These are phyloP conservation scores for Muntiacus muntjak DNA, from an alignment of 2,113 vertebrate species.

Conservation along the genomic window DNA sequence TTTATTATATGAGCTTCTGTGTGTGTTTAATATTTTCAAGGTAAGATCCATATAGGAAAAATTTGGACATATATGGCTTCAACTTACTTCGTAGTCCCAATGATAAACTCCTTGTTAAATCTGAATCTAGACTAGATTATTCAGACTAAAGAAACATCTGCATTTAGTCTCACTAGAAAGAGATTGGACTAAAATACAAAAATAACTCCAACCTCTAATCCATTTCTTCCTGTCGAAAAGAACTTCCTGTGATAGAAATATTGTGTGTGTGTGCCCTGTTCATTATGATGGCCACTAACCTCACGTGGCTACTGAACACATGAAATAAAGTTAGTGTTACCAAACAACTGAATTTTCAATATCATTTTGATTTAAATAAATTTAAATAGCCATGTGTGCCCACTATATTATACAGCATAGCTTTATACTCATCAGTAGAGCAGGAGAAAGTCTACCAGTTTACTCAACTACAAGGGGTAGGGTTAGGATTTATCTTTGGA, in stretches of 20 bases:
- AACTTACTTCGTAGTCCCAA: background rate
- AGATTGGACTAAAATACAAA: background rate
- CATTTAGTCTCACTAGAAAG: background rate
- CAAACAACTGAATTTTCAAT: background rate
- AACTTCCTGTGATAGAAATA: background rate
- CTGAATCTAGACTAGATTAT: background rate
- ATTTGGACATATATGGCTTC: background rate
- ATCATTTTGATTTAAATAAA: background rate
- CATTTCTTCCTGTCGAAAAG: background rate
- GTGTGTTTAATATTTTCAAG: background rate
- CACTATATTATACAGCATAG: background rate
- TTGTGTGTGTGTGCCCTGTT: background rate
- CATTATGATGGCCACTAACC: background rate
- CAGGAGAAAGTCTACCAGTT: background rate
- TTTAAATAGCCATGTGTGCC: background rate
- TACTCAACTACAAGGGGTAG: background rate
- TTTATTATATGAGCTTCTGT: background rate
- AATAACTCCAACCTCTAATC: background rate
- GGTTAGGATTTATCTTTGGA: background rate
- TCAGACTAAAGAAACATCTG: background rate
- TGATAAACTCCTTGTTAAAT: background rate
- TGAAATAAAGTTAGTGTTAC: background rate
- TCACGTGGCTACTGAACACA: background rate
- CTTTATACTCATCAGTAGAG: background rate
- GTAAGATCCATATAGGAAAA: background rate